Conservation (phyloP, 2,888 invertebrate species). For the Dioctria rufipes region DNA sequence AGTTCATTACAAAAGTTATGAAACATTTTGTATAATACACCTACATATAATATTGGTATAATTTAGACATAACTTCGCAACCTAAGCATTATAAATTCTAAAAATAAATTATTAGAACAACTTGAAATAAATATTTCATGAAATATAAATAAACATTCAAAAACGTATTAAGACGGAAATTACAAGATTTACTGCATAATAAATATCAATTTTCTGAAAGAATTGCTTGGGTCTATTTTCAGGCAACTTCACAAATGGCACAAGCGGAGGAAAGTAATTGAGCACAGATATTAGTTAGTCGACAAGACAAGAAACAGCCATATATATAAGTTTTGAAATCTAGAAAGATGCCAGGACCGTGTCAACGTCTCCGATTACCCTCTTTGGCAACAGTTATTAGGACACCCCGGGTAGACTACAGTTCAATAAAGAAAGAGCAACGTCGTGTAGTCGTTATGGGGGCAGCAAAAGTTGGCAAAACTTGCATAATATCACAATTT, state of each 20-base stretch:
- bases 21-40: too few species aligned
- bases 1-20: too few species aligned
- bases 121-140: neutral
- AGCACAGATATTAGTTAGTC: neutral
- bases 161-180: neutral
- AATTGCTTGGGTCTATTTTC: constrained; percentile 14
- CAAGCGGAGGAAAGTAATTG: neutral
- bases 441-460: constrained; percentile 71
- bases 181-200: neutral
- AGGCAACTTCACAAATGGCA: constrained; percentile 26
- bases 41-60: too few species aligned
- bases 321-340: neutral
- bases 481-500: constrained; percentile 76
- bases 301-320: neutral
- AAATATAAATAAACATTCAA: neutral
- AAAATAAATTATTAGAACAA: too few species aligned
- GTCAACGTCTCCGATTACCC: constrained; percentile 66
- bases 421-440: constrained; percentile 64
- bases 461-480: constrained; percentile 75
- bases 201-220: constrained; percentile 19
- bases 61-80: too few species aligned
- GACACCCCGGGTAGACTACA: constrained; percentile 60
- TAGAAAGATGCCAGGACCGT: constrained; percentile 61
- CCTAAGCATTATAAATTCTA: too few species aligned
- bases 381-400: constrained; percentile 62